These are phyloP conservation scores for Galaxea fascicularis DNA, from an alignment of 92 coral and sea anemone species.

Conservation along the genomic window DNA sequence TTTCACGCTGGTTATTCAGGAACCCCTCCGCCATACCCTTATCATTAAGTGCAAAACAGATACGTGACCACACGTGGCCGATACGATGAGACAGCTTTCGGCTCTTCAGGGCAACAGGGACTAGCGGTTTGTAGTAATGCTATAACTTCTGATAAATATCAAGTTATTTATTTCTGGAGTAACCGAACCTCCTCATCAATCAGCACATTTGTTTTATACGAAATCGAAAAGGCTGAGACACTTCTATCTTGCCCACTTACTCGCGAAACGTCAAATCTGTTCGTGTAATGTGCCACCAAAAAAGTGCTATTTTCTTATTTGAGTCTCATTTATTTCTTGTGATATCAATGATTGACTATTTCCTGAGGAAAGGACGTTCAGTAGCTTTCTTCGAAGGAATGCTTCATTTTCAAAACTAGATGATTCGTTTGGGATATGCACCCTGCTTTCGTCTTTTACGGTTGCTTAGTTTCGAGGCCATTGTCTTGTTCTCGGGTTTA, in stretches of 20 bases:
- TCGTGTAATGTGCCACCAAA: not conserved
- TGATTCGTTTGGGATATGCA: too few relatives aligned
- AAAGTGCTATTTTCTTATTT: too few relatives aligned
- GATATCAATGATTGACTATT: too few relatives aligned
- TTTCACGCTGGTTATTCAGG: conserved; percentile 80
- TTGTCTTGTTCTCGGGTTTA: too few relatives aligned
- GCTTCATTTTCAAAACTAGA: too few relatives aligned
- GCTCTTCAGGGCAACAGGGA: not conserved
- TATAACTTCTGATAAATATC: not conserved
- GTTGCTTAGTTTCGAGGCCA: too few relatives aligned
- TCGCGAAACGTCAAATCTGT: not conserved
- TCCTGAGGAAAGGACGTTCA: too few relatives aligned
- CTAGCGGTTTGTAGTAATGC: not conserved
- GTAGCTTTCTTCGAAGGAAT: too few relatives aligned
- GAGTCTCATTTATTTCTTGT: too few relatives aligned
- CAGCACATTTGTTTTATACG: not conserved
- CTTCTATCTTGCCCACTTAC: not conserved
- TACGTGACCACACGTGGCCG: not conserved
- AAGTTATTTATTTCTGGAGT: not conserved
- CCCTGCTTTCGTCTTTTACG: too few relatives aligned
- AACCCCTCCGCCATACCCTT: conserved; percentile 70
- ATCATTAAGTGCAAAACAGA: conserved; percentile 30
- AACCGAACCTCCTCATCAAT: not conserved
- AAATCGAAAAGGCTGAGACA: not conserved
- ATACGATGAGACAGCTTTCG: not conserved